These are phyloP conservation scores for Myotis daubentonii DNA, from an alignment of 2,797 vertebrate species.

Conservation along the genomic window DNA sequence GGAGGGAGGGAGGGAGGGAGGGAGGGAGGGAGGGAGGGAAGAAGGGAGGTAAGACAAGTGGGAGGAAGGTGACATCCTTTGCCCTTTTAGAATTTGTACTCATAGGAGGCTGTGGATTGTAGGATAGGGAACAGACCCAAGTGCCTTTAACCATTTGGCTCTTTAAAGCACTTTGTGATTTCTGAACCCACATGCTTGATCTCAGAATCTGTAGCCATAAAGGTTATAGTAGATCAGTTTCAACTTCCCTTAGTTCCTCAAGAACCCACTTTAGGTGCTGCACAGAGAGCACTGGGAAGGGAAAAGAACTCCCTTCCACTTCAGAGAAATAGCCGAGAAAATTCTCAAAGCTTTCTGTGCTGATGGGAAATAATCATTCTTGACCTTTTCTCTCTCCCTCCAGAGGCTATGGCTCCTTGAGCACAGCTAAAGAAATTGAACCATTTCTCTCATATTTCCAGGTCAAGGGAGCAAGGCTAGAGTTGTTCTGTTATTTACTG, in stretches of 20 bases:
- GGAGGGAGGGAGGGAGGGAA: fast-evolving
- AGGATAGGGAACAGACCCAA: not conserved
- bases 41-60: fast-evolving
- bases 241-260: not conserved
- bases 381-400: constrained; percentile 48
- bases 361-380: constrained; percentile 51
- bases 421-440: constrained; percentile 50
- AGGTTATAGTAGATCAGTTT: not conserved
- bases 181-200: not conserved
- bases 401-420: constrained; percentile 51
- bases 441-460: constrained; percentile 56
- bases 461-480: constrained; percentile 58
- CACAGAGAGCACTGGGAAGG: not conserved
- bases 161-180: not conserved
- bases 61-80: fast-evolving
- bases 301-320: constrained; percentile 3
- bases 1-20: fast-evolving
- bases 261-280: not conserved
- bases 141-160: not conserved
- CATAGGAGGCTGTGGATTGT: not conserved
- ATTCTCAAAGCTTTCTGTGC: not conserved
- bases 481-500: constrained; percentile 56
- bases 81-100: not conserved
- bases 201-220: not conserved
- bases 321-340: constrained; percentile 1